These are phyloP conservation scores for Anguilla japonica DNA, from an alignment of 2,113 vertebrate genomes.

Conservation along the genomic window DNA sequence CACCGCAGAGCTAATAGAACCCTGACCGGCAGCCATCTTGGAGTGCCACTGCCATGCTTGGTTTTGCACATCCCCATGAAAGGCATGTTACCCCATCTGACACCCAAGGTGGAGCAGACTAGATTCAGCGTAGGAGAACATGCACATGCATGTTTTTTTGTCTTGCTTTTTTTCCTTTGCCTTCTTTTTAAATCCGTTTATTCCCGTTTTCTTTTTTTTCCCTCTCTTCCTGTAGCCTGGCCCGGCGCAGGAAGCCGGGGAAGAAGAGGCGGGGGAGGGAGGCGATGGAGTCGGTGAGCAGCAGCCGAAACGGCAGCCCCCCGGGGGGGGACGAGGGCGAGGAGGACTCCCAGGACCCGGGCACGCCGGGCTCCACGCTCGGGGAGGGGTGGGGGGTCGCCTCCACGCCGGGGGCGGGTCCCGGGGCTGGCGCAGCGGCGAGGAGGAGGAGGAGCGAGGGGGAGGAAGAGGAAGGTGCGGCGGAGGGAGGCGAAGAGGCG, in stretches of 20 bases:
- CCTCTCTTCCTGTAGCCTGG: slow-evolving; percentile 69
- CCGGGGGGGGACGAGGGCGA: slow-evolving; percentile 61
- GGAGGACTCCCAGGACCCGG: slow-evolving; percentile 24
- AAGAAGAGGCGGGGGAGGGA: slow-evolving; percentile 76
- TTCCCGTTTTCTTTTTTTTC: slow-evolving; percentile 3
- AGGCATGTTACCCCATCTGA: not conserved
- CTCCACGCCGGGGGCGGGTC: slow-evolving; percentile 37
- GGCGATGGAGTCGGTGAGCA: slow-evolving; percentile 70
- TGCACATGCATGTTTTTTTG: not conserved
- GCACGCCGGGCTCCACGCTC: slow-evolving; percentile 17
- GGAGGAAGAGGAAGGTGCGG: slow-evolving; percentile 34
- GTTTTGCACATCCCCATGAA: too few species aligned
- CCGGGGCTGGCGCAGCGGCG: slow-evolving; percentile 18
- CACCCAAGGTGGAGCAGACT: not conserved
- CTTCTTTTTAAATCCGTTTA: not conserved
- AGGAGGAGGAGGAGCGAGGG: slow-evolving; percentile 42
- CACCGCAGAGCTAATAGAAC: not conserved
- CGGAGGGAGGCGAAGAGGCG: slow-evolving; percentile 38
- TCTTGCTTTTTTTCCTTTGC: not conserved
- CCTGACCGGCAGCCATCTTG: too few species aligned
- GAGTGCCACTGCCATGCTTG: too few species aligned
- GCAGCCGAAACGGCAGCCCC: slow-evolving; percentile 55
- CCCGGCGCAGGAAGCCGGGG: slow-evolving; percentile 79
- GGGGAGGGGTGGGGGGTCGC: slow-evolving; percentile 39
- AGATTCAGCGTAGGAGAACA: not conserved